A percentile compares a stretch with the other conserved stretches of the same genome.
Conservation (phyloP, 2,797 vertebrate genomes). For the Sus cebifrons region DNA sequence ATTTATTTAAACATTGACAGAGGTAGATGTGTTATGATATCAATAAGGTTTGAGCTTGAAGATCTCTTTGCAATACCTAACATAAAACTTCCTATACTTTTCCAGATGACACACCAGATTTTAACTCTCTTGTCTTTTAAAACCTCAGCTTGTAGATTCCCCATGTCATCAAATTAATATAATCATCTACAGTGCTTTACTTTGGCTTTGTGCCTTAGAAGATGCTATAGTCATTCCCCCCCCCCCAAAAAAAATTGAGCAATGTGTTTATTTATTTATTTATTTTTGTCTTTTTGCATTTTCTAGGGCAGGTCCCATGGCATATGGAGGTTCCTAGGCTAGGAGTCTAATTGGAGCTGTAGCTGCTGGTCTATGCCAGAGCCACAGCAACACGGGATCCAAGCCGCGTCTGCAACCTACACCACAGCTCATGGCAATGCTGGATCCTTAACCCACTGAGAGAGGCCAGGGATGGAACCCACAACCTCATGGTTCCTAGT, state of each 20-base stretch:
- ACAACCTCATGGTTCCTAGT: too few species aligned
- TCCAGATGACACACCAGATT: background rate
- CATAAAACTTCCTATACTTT: background rate
- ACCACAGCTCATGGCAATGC: too few species aligned
- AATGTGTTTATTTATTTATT: background rate
- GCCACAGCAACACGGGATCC: too few species aligned
- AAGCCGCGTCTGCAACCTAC: too few species aligned
- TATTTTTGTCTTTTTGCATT: too few species aligned
- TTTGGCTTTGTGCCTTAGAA: background rate
- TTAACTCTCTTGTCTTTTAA: background rate
- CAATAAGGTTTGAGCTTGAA: background rate
- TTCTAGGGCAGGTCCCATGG: too few species aligned
- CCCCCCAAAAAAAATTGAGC: background rate
- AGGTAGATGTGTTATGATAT: background rate
- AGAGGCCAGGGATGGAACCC: too few species aligned
- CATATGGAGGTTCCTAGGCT: too few species aligned
- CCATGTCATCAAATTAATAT: background rate
- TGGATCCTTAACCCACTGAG: too few species aligned
- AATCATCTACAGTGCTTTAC: background rate
- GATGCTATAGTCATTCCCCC: background rate
- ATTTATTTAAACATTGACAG: background rate
- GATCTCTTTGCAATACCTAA: background rate
- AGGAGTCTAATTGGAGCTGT: too few species aligned
- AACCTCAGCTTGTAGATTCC: background rate
- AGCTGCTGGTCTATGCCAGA: too few species aligned